Evolutionary conservation across 2,113 vertebrate genomes (phyloP), one percentile per base, ranked within the genome.

Genomic region (Bagarius yarrelli): DNA sequence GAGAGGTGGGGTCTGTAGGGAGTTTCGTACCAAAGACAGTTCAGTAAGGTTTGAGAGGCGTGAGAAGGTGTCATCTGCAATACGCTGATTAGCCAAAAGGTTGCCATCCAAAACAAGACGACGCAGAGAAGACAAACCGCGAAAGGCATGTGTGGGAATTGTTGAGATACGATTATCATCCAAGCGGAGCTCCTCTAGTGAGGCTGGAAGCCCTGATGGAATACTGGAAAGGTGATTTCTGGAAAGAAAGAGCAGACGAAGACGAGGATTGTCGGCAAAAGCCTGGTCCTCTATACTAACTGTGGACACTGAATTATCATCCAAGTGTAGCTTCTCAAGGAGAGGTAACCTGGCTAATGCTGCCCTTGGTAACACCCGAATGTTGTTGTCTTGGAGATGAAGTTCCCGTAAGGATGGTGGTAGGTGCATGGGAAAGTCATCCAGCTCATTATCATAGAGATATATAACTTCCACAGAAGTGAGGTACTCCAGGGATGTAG

Each of bases 141-240:
- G 92, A 89, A 98, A 99, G 52, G 97, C 97, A 0, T 96, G 95
- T 5, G 96, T 94, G 0, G 97, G 97, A 84, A 99, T 96, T 81
- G 97, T 97, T 87, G 95, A 96, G 84, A 98, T 98, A 11, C 97
- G 94, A 92, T 98, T 98, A 87, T 99, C 97, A 15, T 98, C 97
- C 73, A 98, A 72, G 0, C 96, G 91, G 27, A 98, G 93, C 89
- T 99, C 97, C 88, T 98, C 97, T 85, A 99, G 86, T 0, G 95
- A 95, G 23, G 92, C 93, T 0, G 97, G 97, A 56, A 98, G 86
- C 15, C 97, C 96, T 0, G 95, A 91, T 0, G 97, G 97, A 40
- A 98, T 97, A 91, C 95, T 97, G 83, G 97, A 98, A 18, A 99
- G 92, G 86, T 98, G 96, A 84, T 99, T 99, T 0, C 97, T 92